Percentiles rank a stretch among this genome's conserved stretches.
Conservation (phyloP, 2,113 vertebrate species). For the Oryzias javanicus region DNA sequence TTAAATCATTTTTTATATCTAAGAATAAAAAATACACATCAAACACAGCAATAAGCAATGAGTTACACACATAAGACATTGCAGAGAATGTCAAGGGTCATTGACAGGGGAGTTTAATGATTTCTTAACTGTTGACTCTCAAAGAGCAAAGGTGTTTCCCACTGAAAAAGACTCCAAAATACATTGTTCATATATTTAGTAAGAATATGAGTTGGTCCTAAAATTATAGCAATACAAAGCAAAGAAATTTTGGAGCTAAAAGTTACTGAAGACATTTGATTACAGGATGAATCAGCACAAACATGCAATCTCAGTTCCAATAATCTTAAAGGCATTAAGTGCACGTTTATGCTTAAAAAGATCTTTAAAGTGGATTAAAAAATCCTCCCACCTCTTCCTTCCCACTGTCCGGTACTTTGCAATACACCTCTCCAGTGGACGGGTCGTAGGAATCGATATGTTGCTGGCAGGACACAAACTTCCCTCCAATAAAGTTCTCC, state of each 20-base stretch:
- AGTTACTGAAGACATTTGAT: too few species aligned
- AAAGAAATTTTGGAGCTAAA: too few species aligned
- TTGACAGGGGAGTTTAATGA: conserved; percentile 46
- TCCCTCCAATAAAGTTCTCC: conserved; percentile 92
- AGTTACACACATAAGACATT: too few species aligned
- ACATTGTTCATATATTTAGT: neutral
- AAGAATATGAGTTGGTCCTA: neutral
- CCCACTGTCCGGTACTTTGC: conserved; percentile 90
- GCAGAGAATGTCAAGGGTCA: neutral
- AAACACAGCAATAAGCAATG: too few species aligned
- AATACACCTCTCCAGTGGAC: conserved; percentile 87
- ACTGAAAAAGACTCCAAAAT: neutral
- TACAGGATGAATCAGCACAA: neutral
- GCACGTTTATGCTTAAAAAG: neutral
- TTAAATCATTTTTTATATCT: too few species aligned
- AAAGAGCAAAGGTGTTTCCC: conserved; percentile 63
- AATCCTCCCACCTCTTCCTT: conserved; percentile 83
- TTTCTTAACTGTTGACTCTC: conserved; percentile 47
- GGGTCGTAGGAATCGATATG: conserved; percentile 90
- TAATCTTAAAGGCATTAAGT: neutral
- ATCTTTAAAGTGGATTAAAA: neutral
- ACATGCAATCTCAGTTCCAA: neutral
- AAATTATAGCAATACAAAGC: neutral
- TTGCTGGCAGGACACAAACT: conserved; percentile 81
- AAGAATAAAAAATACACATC: too few species aligned